These are phyloP conservation scores for Lepetodrilus schrolli DNA, from an alignment of 2,888 invertebrate genomes.

Conservation along the genomic window DNA sequence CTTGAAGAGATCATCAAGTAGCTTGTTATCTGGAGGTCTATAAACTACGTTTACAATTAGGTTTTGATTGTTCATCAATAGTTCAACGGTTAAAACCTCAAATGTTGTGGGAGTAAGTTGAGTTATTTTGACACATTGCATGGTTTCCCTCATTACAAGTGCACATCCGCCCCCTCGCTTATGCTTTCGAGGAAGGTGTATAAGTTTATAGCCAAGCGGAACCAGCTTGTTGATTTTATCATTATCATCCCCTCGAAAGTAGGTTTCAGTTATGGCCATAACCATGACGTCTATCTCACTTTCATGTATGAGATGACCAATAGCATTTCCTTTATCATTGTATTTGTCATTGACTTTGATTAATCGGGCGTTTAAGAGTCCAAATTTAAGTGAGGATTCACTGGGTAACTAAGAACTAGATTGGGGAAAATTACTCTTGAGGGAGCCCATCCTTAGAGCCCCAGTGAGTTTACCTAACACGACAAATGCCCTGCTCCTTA, in stretches of 20 bases:
- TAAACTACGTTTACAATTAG: not conserved
- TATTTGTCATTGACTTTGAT: no score
- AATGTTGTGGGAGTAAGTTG: not conserved
- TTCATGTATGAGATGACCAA: no score
- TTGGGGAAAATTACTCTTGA: no score
- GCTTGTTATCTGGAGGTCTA: not conserved
- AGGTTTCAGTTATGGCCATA: slow-evolving; percentile 3
- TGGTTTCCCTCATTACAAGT: not conserved
- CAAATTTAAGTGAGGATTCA: no score
- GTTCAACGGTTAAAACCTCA: not conserved
- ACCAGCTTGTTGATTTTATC: not conserved
- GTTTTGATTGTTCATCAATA: not conserved
- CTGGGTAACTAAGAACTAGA: no score
- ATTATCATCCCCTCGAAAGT: not conserved
- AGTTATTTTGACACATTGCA: not conserved
- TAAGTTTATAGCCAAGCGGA: not conserved
- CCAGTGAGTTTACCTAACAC: no score
- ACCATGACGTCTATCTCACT: not conserved
- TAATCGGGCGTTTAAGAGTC: no score
- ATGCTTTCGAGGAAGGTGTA: not conserved
- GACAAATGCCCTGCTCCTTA: no score
- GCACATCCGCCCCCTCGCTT: slow-evolving; percentile 6
- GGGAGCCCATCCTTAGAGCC: no score
- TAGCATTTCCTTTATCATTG: no score
- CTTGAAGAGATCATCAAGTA: not conserved